These are phyloP conservation scores for Sycophaga agraensis DNA, from an alignment of 1,140 invertebrate genomes.

Conservation along the genomic window DNA sequence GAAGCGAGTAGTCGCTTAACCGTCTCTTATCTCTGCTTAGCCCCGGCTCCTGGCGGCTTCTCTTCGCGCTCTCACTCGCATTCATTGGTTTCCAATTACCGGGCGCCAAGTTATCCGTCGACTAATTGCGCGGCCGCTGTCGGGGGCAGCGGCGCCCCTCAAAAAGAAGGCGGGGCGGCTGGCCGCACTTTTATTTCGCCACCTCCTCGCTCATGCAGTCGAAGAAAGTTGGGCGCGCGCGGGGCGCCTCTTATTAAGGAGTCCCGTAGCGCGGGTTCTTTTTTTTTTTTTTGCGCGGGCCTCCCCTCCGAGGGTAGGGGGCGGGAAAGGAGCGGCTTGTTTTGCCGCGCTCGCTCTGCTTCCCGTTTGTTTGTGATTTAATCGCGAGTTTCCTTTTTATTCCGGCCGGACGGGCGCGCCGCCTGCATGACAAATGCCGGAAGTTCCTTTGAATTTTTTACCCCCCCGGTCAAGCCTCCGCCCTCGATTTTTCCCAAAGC, in stretches of 20 bases:
- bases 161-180: background rate
- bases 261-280: background rate
- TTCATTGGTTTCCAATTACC: slow-evolving; percentile 56
- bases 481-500: no score
- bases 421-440: background rate
- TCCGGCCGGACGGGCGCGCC: background rate
- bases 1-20: no score
- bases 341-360: background rate
- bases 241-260: no score
- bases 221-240: slow-evolving; percentile 20
- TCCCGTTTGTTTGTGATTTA: slow-evolving; percentile 15
- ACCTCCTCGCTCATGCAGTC: background rate
- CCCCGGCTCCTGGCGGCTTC: no score
- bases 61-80: slow-evolving; percentile 36
- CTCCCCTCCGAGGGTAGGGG: no score
- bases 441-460: slow-evolving; percentile 2
- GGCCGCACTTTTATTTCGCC: background rate
- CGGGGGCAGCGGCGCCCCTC: background rate
- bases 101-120: slow-evolving; percentile 50
- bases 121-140: slow-evolving; percentile 44
- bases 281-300: background rate
- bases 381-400: slow-evolving; percentile 15
- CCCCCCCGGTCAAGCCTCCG: no score
- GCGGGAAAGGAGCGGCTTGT: no score
- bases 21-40: no score